Evolutionary conservation across 2,113 vertebrate genomes (phyloP).

Genomic region (Heteronetta atricapilla): DNA sequence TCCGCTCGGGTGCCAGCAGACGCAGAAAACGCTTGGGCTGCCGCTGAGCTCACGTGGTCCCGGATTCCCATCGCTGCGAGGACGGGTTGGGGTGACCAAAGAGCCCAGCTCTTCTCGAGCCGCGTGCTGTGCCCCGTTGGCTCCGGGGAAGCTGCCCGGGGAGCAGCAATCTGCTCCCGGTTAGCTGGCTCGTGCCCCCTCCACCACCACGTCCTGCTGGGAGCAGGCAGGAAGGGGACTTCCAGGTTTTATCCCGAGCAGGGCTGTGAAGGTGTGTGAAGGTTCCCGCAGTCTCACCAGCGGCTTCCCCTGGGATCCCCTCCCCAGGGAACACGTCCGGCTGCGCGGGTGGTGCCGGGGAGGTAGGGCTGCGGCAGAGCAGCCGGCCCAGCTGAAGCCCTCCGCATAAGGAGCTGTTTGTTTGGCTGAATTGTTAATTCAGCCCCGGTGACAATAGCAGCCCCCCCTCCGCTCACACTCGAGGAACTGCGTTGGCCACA

Average conservation of each 20-base stretch:
- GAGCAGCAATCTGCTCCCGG: background rate
- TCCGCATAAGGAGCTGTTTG: slow-evolving; percentile 56
- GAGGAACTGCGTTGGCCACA: background rate
- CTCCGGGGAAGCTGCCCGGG: background rate
- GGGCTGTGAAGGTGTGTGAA: background rate
- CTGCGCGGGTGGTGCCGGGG: background rate
- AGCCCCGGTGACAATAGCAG: slow-evolving; percentile 15
- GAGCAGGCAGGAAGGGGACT: background rate
- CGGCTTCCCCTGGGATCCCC: background rate
- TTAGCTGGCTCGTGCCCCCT: background rate
- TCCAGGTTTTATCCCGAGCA: background rate
- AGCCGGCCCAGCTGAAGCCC: slow-evolving; percentile 53
- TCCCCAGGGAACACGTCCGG: background rate
- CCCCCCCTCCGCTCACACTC: background rate
- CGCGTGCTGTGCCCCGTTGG: background rate
- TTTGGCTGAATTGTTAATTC: slow-evolving; percentile 44
- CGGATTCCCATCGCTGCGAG: background rate
- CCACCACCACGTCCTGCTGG: background rate
- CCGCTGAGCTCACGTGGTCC: fast-evolving
- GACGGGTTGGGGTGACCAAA: background rate
- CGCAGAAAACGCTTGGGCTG: background rate
- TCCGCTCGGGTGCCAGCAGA: background rate
- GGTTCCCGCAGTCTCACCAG: background rate
- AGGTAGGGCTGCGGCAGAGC: background rate
- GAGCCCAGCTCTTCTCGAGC: background rate